Base-by-base conservation (phyloP, 1,140 invertebrate species). In the Drosophila sproati region DNA sequence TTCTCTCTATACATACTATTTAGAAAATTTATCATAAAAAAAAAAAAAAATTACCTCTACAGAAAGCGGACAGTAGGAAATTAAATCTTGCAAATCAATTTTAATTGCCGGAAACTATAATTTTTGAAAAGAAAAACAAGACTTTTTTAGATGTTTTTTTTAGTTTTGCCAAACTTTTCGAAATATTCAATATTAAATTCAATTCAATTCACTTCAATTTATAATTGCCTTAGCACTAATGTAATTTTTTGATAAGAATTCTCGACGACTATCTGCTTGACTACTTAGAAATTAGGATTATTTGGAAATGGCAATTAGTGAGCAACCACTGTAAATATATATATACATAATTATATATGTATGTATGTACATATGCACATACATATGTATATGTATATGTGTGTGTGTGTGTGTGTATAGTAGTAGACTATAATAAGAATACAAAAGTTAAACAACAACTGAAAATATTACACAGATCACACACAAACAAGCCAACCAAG, bases 391-490 rank as follows among this genome's bases (percentile, higher is more conserved):
- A 20, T 20, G 20, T 20, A 20, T 31, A 28, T 51, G 39, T 12
- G 12, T 31, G 29, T 51, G 39, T 51, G 39, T 39, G 39, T 63
- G 54, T 73, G 61, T 64, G 47, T 52, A 54, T 60, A 71, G 28
- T 47, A 34, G 34, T 47, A 47, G 56, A 8, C n/a, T 73, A 67
- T 35, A 31, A 31, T 73, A 70, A 37, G 32, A 60, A 43, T 69
- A 45, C 31, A 54, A 37, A 52, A 61, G 34, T 52, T 51, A 28
- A 69, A 66, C 28, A 73, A 56, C 60, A 63, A 64, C 51, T 48
- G 43, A 62, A 48, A 56, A 72, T 71, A 72, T 35, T 41, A 64
- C 39, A 68, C 55, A 68, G n/a, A 35, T 29, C 32, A 37, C 76
- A 82, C 77, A 66, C 76, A 70, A 12, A 12, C 63, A 61, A 20